A percentile compares a stretch with the other conserved stretches of the same genome.
Evolutionary conservation across 2,888 invertebrate species (phyloP).

Genomic region (Hypomecis punctinalis): DNA sequence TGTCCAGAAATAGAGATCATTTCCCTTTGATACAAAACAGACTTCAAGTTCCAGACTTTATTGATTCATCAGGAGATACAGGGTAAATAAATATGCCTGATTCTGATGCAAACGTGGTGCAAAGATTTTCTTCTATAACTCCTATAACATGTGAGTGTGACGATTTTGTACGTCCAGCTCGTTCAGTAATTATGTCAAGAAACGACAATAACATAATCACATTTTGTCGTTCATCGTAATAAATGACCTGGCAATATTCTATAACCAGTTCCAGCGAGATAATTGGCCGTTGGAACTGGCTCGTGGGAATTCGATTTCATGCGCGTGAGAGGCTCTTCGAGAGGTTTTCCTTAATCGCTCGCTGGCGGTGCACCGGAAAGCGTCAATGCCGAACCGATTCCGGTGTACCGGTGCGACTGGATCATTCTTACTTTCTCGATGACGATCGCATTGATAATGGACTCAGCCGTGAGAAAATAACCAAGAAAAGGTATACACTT

Average conservation of each 20-base stretch:
- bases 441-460: conserved; percentile 53
- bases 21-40: not conserved
- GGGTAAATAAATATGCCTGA: not conserved
- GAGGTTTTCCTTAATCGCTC: conserved; percentile 70
- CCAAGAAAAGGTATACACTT: conserved; percentile 12
- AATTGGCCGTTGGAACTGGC: conserved; percentile 64
- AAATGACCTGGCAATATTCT: conserved; percentile 28
- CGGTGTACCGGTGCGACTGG: conserved; percentile 59
- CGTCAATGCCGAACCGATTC: conserved; percentile 59
- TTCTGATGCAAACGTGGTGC: no score
- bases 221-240: conserved; percentile 11
- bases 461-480: conserved; percentile 50
- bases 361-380: conserved; percentile 57
- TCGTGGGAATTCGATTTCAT: conserved; percentile 79
- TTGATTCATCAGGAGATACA: not conserved
- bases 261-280: conserved; percentile 50
- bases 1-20: conserved; percentile 13
- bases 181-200: conserved; percentile 3
- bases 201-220: not conserved
- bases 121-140: not conserved
- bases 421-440: conserved; percentile 59
- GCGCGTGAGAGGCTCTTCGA: conserved; percentile 71
- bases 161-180: not conserved
- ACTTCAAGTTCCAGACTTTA: not conserved
- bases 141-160: not conserved